These are phyloP conservation scores for Passer domesticus DNA, from an alignment of 2,113 vertebrate species.

Conservation along the genomic window DNA sequence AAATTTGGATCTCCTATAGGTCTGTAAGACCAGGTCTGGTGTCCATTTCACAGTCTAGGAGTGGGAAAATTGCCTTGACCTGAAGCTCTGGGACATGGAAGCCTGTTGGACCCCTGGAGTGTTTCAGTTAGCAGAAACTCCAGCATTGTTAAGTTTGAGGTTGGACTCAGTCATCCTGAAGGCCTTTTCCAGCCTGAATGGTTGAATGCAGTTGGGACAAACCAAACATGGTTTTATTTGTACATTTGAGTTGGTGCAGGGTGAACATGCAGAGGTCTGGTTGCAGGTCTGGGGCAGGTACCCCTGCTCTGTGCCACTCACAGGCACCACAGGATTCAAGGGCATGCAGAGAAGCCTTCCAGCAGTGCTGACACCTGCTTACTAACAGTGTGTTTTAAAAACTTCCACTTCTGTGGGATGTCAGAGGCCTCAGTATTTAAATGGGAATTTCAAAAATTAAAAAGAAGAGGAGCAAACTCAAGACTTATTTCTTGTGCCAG, in stretches of 20 bases:
- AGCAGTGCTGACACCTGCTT: neutral
- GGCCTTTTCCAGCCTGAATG: neutral
- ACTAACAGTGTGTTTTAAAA: neutral
- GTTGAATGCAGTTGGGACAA: neutral
- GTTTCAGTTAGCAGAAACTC: neutral
- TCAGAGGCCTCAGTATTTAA: neutral
- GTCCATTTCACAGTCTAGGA: neutral
- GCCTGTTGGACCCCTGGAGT: neutral
- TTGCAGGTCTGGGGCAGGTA: neutral
- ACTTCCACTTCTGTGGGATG: neutral
- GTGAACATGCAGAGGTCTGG: neutral
- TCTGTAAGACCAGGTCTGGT: neutral
- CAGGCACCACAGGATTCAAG: neutral
- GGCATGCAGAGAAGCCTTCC: neutral
- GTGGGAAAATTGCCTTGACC: neutral
- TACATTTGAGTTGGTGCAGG: neutral
- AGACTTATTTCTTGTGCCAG: neutral
- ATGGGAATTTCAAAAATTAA: neutral
- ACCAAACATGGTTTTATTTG: neutral
- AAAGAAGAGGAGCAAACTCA: neutral
- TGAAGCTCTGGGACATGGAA: neutral
- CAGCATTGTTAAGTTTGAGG: neutral
- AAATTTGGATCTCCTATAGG: neutral
- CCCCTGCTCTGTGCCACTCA: neutral
- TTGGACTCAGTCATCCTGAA: neutral